Base-by-base conservation (phyloP, 2,113 vertebrate species). In the Hoplias malabaricus region DNA sequence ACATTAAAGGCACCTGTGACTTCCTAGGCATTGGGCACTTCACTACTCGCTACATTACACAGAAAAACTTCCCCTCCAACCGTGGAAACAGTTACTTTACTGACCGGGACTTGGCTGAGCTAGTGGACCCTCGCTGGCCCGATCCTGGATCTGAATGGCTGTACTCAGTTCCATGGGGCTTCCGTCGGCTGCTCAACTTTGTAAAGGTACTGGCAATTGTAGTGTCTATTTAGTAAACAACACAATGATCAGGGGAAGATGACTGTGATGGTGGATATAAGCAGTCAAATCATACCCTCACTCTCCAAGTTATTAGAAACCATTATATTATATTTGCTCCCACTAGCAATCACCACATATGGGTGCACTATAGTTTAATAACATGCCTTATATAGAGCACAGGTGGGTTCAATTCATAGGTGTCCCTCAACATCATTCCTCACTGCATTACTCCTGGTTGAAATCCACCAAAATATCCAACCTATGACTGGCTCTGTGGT, bases 21-120 rank as follows among this genome's bases (percentile, higher is more conserved):
- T 97, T 97, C 88, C 81, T 98, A 86, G 96, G 96, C 48, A 83
- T 98, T 19, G 93, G 94, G 0, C 95, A 98, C 25, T 96, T 96
- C 34, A 97, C 94, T 0, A 95, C 95, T 0, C 91, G 92, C 36
- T 96, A 95, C 31, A 77, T 96, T 61, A 93, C 90, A 4, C 90
- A 90, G 83, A 95, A 92, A 90, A 96, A 86, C 50, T 91, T 88
- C 82, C 89, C 93, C 7, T 86, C 92, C 7, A 88, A 85, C 38
- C 89, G 89, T 0, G 92, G 85, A 0, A 89, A 92, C 85, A 93
- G 92, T 83, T 97, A 95, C 89, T 91, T 92, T 31, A 90, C 92
- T 0, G 95, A 97, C 70, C 85, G 69, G 0, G 95, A 96, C 82
- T 77, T 96, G 10, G 87, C 91, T 0, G 95, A 96, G 82, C 87